These are phyloP conservation scores for Pao palembangensis DNA, from an alignment of 2,113 vertebrate species.

Conservation along the genomic window DNA sequence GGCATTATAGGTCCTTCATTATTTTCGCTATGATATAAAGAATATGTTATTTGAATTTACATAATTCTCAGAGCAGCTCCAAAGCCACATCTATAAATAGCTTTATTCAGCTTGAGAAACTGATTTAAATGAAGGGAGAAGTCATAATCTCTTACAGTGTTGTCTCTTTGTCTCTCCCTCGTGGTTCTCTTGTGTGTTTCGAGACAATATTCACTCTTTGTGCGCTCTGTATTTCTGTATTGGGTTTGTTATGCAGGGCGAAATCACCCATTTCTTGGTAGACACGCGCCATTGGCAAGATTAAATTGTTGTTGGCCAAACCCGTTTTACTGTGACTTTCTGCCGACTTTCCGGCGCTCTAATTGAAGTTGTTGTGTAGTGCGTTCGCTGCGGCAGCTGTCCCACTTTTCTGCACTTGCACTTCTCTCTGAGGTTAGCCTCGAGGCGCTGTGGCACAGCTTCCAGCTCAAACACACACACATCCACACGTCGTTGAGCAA, in stretches of 20 bases:
- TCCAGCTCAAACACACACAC: slow-evolving; percentile 22
- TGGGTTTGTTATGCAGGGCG: slow-evolving; percentile 35
- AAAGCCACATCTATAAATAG: slow-evolving; percentile 69
- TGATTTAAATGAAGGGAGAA: slow-evolving; percentile 54
- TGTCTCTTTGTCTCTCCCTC: slow-evolving; percentile 49
- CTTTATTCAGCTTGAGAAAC: slow-evolving; percentile 58
- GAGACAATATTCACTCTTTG: slow-evolving; percentile 14
- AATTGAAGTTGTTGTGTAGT: slow-evolving; percentile 38
- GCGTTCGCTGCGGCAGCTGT: slow-evolving; percentile 26
- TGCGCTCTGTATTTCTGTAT: slow-evolving; percentile 33
- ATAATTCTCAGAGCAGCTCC: slow-evolving; percentile 59
- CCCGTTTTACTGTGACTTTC: slow-evolving; percentile 15
- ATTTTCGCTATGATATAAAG: slow-evolving; percentile 64
- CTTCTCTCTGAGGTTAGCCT: slow-evolving; percentile 37
- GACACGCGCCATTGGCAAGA: slow-evolving; percentile 23
- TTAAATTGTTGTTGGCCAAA: slow-evolving; percentile 48
- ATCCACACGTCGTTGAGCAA: slow-evolving; percentile 13
- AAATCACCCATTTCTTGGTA: slow-evolving; percentile 21
- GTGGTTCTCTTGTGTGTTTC: slow-evolving; percentile 20
- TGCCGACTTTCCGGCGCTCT: slow-evolving; percentile 41
- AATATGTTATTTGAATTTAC: slow-evolving; percentile 73
- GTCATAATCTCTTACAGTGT: slow-evolving; percentile 53
- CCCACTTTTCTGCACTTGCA: slow-evolving; percentile 50
- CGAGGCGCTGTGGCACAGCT: slow-evolving; percentile 30
- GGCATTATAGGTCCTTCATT: slow-evolving; percentile 68